Evolutionary conservation across 2,113 vertebrate species (phyloP), one percentile per base, ranked within the genome.

Genomic region (Phrynocephalus versicolor): DNA sequence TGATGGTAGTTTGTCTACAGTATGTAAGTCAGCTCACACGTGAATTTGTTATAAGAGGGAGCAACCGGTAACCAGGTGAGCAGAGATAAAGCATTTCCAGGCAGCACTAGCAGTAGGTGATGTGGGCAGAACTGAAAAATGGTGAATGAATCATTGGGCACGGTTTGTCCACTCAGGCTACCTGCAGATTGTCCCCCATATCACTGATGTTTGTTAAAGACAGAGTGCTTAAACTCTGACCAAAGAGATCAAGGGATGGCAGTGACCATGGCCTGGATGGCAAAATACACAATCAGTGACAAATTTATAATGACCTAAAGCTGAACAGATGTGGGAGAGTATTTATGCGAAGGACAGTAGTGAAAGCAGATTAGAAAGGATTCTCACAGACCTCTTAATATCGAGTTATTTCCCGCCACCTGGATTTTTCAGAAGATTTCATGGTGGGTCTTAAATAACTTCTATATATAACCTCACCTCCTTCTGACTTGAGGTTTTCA

Each of bases 371-470:
- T 82, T 73, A 72, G 33, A 27, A 60, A 57, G 33, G 33, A 60
- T 60, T 72, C 51, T 73, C 35, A 15, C 33, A 18, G 33, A 72
- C 80, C 12, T 71, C 45, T 58, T 51, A 81, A 81, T 69, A 72
- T 60, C 58, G 39, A 30, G 35, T 79, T 79, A 21, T 73, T 33
- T 62, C 57, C 30, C 64, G 39, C 62, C 58, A 72, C 76, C 39
- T 85, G 84, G 57, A 72, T 79, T 79, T 85, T 79, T 72, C 69
- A 85, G 57, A 79, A 79, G 7, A 21, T 33, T 64, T 45, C 62
- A 41, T 64, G 18, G 10, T 62, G 76, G 69, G 55, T 64, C 67
- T 85, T 79, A 78, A 58, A 71, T 41, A 70, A 39, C 45, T 45
- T 55, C 69, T 62, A 60, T 72, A 58, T 76, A 84, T 79, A 79